These are phyloP conservation scores for Cerastoderma edule DNA, from an alignment of 2,888 invertebrate genomes.

Conservation along the genomic window DNA sequence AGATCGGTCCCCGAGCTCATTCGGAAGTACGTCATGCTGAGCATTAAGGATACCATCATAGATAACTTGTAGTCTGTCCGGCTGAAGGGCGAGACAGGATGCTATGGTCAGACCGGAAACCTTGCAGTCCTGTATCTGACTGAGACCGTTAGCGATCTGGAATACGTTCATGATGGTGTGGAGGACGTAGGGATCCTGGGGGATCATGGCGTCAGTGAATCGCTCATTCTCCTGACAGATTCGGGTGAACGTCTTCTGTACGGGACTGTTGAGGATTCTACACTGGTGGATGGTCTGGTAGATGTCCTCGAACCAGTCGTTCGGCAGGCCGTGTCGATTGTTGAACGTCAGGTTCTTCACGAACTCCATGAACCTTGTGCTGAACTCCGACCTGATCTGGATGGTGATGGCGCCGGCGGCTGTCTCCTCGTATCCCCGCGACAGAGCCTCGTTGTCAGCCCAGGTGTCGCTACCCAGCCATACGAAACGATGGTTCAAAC, in stretches of 20 bases:
- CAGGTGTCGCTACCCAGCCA: conserved; percentile 81
- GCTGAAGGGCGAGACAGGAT: conserved; percentile 72
- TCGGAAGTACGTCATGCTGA: conserved; percentile 72
- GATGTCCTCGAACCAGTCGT: conserved; percentile 84
- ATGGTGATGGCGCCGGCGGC: conserved; percentile 79
- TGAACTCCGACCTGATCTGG: conserved; percentile 73
- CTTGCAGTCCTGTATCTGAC: conserved; percentile 73
- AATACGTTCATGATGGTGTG: conserved; percentile 82
- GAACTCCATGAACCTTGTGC: conserved; percentile 78
- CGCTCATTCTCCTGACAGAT: conserved; percentile 77
- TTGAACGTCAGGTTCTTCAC: conserved; percentile 76
- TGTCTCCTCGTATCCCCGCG: conserved; percentile 75
- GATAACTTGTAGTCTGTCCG: conserved; percentile 75
- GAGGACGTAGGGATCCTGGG: conserved; percentile 79
- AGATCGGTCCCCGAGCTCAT: conserved; percentile 73
- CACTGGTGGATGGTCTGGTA: conserved; percentile 82
- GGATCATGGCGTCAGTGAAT: conserved; percentile 71
- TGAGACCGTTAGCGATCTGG: conserved; percentile 81
- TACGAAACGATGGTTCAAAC: conserved; percentile 75
- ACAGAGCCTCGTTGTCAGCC: conserved; percentile 68
- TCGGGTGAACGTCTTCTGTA: conserved; percentile 70
- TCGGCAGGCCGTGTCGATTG: conserved; percentile 81
- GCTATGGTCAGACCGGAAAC: conserved; percentile 61
- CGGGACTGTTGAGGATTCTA: conserved; percentile 75
- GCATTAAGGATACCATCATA: conserved; percentile 68